phyloP scores from a whole-genome alignment of 2,888 invertebrate genomes.

The Rhagonycha fulva region DNA sequence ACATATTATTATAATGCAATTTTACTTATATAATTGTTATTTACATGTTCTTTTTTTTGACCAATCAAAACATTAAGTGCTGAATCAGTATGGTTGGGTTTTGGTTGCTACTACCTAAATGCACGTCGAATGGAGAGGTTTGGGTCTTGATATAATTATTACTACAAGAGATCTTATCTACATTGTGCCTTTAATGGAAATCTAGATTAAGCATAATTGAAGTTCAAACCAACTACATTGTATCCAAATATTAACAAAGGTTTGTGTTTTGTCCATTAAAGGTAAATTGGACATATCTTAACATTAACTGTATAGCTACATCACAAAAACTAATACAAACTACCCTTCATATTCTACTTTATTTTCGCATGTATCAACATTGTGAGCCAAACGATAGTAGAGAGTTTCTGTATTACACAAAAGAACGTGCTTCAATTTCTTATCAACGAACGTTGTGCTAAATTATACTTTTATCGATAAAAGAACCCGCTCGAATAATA shows the following conservation, averaged over 20 bases:
- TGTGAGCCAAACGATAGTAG: conserved; percentile 1
- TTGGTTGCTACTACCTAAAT: background rate
- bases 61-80: background rate
- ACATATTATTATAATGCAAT: too few relatives aligned
- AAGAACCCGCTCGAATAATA: background rate
- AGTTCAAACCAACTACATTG: background rate
- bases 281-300: background rate
- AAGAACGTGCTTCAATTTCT: conserved; percentile 14
- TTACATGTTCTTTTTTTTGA: background rate
- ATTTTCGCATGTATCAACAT: background rate
- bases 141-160: conserved; percentile 21
- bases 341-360: background rate
- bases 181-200: conserved; percentile 14
- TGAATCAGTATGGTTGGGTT: background rate
- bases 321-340: background rate
- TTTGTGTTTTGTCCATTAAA: background rate
- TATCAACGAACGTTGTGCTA: background rate
- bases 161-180: conserved; percentile 19
- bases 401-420: conserved; percentile 10
- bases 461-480: background rate
- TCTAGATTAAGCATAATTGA: conserved; percentile 18
- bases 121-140: conserved; percentile 6
- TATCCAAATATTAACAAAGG: background rate
- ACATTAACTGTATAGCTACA: background rate
- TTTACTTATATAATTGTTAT: background rate